Conservation (phyloP, 2,797 vertebrate genomes). For the Sciurus vulgaris region DNA sequence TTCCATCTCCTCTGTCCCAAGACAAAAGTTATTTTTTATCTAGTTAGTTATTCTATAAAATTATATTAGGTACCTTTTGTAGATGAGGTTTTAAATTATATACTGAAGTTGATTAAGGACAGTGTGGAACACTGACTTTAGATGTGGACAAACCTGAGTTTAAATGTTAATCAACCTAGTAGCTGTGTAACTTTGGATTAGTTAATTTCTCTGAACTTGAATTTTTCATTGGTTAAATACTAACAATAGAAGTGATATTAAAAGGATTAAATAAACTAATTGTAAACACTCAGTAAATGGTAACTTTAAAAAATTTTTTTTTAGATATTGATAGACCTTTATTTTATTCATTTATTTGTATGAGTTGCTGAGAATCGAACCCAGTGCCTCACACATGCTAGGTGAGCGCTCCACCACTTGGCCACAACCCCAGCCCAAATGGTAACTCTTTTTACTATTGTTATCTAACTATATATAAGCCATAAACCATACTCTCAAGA, state of each 20-base stretch:
- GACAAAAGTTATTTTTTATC: background rate
- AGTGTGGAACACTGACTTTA: background rate
- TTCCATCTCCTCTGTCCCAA: background rate
- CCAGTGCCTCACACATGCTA: too few species aligned
- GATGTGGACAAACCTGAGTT: background rate
- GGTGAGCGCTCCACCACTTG: too few species aligned
- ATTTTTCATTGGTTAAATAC: slow-evolving; percentile 13
- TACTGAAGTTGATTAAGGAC: background rate
- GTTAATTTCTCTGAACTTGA: background rate
- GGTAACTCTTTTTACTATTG: background rate
- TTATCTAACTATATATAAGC: background rate
- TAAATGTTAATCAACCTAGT: background rate
- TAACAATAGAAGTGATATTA: background rate
- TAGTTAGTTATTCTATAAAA: background rate
- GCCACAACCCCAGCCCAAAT: too few species aligned
- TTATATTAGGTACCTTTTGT: background rate
- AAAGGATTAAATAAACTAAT: slow-evolving; percentile 20
- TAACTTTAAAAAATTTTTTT: too few species aligned
- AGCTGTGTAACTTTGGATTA: background rate
- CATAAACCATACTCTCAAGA: background rate
- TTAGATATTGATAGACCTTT: too few species aligned
- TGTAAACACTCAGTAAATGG: background rate
- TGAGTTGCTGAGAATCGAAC: too few species aligned
- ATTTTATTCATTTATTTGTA: too few species aligned
- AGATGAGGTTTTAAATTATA: slow-evolving; percentile 1